A percentile compares a stretch with the other conserved stretches of the same genome.
Conservation (phyloP, 2,113 vertebrate genomes). For the Eulacestoma nigropectus region DNA sequence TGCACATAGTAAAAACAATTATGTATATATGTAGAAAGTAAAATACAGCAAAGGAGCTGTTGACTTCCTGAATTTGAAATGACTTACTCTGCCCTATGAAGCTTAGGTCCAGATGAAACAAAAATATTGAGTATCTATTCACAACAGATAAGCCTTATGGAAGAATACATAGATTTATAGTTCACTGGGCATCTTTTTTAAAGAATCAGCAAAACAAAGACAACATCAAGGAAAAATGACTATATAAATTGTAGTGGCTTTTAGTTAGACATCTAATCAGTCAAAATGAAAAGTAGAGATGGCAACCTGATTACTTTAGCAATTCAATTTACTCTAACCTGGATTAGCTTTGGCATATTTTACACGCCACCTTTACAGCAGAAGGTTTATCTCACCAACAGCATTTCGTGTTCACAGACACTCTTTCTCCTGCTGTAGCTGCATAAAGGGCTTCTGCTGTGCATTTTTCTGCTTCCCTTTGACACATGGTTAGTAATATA, state of each 20-base stretch:
- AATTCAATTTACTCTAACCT: slow-evolving; percentile 30
- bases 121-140: not conserved
- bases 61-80: not conserved
- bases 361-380: not conserved
- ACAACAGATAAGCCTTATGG: not conserved
- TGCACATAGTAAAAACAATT: not conserved
- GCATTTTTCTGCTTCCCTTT: not conserved
- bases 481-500: not conserved
- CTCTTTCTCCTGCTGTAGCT: not conserved
- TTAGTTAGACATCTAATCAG: slow-evolving; percentile 49
- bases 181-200: not conserved
- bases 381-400: not conserved
- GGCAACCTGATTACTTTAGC: not conserved
- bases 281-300: slow-evolving; percentile 25
- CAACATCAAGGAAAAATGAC: not conserved
- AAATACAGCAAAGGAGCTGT: not conserved
- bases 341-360: not conserved
- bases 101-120: not conserved
- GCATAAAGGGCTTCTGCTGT: not conserved
- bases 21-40: not conserved
- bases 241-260: not conserved
- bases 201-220: not conserved
- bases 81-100: not conserved
- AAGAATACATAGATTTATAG: not conserved
- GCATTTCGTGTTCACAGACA: not conserved